These are phyloP conservation scores for Drosophila rufa DNA, from an alignment of 1,140 invertebrate species.

Conservation along the genomic window DNA sequence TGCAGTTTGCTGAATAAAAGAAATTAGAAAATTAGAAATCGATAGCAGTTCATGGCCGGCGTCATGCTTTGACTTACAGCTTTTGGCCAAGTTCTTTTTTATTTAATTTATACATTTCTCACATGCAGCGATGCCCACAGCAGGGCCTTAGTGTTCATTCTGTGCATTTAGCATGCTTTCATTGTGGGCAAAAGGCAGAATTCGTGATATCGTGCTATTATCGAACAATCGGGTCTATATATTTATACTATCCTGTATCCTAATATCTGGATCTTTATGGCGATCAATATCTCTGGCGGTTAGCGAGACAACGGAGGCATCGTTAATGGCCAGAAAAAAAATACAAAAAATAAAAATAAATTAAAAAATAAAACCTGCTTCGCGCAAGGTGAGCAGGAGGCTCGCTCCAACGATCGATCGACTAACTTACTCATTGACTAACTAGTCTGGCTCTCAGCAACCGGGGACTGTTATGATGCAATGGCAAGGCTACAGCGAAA, in stretches of 20 bases:
- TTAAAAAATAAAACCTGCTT: slow-evolving; percentile 58
- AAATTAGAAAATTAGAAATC: not conserved
- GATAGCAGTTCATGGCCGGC: not conserved
- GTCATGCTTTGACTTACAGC: no score
- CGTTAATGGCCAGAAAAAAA: slow-evolving; percentile 11
- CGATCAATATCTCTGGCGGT: not conserved
- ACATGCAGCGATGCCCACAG: no score
- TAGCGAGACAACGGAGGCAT: not conserved
- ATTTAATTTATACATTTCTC: no score
- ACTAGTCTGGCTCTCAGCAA: slow-evolving; percentile 5
- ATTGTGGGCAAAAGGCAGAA: no score
- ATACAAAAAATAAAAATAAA: slow-evolving; percentile 2
- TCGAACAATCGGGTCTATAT: no score
- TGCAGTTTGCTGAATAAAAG: not conserved
- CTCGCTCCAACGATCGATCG: slow-evolving; percentile 44
- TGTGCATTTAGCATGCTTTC: no score
- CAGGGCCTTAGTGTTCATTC: no score
- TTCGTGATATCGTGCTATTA: no score
- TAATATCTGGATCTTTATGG: no score
- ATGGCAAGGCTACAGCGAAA: slow-evolving; percentile 52
- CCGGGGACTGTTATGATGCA: slow-evolving; percentile 47
- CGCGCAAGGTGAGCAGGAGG: slow-evolving; percentile 60
- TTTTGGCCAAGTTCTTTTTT: no score
- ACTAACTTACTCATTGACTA: slow-evolving; percentile 22
- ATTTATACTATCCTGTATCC: no score